phyloP scores from a whole-genome alignment of 2,113 vertebrate genomes.

The Sorex araneus region DNA sequence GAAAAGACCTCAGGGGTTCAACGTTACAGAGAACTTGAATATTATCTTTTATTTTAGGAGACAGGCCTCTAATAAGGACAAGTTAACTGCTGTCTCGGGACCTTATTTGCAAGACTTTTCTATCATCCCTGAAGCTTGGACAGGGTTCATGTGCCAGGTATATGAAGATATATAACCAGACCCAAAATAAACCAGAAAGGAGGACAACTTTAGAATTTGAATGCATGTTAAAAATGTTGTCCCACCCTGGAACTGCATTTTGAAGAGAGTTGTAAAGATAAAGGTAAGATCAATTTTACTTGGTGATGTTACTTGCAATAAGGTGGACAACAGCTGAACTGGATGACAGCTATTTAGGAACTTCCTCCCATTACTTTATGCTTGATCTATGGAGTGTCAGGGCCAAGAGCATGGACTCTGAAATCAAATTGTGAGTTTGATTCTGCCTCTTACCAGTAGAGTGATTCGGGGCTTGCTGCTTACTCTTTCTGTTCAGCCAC shows the following conservation, averaged over 20 bases:
- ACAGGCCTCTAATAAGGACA: slow-evolving; percentile 29
- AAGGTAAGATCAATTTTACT: neutral
- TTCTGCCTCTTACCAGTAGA: neutral
- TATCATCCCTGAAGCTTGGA: slow-evolving; percentile 17
- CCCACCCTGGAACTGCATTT: neutral
- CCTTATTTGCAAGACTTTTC: slow-evolving; percentile 53
- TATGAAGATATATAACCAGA: slow-evolving; percentile 44
- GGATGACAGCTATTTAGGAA: neutral
- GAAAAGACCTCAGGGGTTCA: neutral
- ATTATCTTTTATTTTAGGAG: slow-evolving; percentile 54
- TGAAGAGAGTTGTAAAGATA: slow-evolving; percentile 29
- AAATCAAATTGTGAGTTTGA: neutral
- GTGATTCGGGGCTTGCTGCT: neutral
- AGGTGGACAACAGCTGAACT: neutral
- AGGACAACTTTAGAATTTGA: slow-evolving; percentile 69
- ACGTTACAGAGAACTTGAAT: slow-evolving; percentile 62
- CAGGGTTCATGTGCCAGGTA: slow-evolving; percentile 32
- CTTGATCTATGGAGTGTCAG: neutral
- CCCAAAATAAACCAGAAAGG: slow-evolving; percentile 57
- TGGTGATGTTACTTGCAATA: neutral
- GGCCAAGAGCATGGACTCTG: neutral
- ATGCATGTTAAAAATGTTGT: slow-evolving; percentile 61
- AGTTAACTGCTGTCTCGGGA: neutral
- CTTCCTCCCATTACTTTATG: neutral
- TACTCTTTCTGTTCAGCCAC: neutral